Evolutionary conservation across 2,888 invertebrate genomes (phyloP).

Genomic region (Apamea epomidion): DNA sequence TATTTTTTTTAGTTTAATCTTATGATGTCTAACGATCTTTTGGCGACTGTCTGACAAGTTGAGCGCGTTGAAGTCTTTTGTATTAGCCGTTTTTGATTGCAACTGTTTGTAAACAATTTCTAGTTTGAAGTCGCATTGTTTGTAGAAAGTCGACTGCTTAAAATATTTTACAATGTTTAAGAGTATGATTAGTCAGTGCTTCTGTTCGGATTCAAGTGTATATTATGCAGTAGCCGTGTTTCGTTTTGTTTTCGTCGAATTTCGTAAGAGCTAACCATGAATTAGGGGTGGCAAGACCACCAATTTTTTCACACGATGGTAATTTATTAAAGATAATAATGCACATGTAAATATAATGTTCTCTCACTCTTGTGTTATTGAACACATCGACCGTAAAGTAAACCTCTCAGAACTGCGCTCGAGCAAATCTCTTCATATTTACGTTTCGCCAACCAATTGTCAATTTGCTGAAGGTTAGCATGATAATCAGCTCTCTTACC

Average conservation of each 20-base stretch:
- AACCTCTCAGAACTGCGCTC: constrained; percentile 32
- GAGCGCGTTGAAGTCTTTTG: constrained; percentile 72
- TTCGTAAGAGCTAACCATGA: neutral
- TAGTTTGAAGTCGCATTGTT: constrained; percentile 10
- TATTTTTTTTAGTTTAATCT: constrained; percentile 65
- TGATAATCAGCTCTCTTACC: neutral
- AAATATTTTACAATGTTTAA: neutral
- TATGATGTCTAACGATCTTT: constrained; percentile 59
- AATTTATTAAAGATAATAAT: constrained; percentile 35
- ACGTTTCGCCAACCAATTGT: constrained; percentile 19
- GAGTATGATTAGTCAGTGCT: neutral
- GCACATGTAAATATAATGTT: constrained; percentile 11
- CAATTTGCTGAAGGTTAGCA: constrained; percentile 11
- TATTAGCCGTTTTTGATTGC: constrained; percentile 33
- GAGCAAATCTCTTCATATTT: constrained; percentile 48
- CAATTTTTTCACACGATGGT: neutral
- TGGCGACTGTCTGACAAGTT: constrained; percentile 32
- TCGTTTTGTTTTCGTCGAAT: neutral
- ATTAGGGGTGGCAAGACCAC: neutral
- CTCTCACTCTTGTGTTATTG: constrained; percentile 34
- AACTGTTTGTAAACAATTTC: constrained; percentile 39
- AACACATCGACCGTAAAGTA: constrained; percentile 36
- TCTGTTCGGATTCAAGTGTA: neutral
- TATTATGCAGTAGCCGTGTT: neutral
- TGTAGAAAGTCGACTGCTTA: neutral